Percentiles rank a stretch among this genome's conserved stretches.
Evolutionary conservation across 2,888 invertebrate species (phyloP).

Genomic region (Agrochola macilenta): DNA sequence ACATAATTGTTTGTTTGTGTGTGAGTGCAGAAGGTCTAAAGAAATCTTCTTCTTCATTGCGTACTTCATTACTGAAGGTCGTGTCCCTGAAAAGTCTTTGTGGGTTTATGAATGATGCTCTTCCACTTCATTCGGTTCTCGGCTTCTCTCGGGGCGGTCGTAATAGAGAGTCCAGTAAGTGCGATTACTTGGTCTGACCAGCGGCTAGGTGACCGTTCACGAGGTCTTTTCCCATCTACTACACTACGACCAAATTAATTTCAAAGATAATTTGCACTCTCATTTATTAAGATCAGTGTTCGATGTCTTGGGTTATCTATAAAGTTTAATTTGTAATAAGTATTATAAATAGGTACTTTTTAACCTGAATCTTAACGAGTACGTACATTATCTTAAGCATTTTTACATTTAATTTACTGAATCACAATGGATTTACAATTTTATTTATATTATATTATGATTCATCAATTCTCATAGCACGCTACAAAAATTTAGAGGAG

Average conservation of each 20-base stretch:
- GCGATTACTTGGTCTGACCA: not conserved
- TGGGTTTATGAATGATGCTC: not conserved
- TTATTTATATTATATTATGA: not conserved
- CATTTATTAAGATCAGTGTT: not conserved
- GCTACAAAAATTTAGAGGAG: not conserved
- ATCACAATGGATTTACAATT: not conserved
- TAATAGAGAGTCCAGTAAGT: not conserved
- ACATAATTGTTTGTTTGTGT: conserved; percentile 10
- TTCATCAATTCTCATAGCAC: not conserved
- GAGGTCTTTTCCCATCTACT: not conserved
- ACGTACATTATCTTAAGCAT: not conserved
- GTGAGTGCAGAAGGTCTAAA: not conserved
- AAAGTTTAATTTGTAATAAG: not conserved
- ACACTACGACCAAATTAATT: not conserved
- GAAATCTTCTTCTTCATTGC: not conserved
- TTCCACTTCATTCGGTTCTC: not conserved
- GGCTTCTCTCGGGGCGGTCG: not conserved
- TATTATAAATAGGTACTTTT: not conserved
- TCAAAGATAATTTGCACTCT: no score
- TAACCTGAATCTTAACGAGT: not conserved
- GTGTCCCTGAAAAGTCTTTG: not conserved
- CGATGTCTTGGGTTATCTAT: not conserved
- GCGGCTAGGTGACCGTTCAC: not conserved
- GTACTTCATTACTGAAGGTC: not conserved
- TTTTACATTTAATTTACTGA: not conserved